Evolutionary conservation across 2,888 invertebrate species (phyloP), one percentile per base, ranked within the genome.

Genomic region (Ectobius pallidus): DNA sequence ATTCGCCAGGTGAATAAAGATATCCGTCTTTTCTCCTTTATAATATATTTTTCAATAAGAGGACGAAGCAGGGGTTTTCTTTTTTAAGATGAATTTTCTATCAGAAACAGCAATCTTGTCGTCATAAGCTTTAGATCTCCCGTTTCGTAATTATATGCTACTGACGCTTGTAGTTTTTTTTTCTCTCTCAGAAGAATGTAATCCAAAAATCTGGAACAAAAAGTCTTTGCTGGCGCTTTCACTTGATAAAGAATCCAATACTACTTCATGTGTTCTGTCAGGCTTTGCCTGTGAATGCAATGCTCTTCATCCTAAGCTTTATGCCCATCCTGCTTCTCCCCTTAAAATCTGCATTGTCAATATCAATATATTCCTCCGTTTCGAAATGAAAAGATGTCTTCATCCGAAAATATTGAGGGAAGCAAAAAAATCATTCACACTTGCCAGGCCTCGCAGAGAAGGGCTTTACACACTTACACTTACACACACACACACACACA

Each of bases 361-460:
- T 30, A 58, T 58, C 58, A 30, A 58, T 58, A 58, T 58, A 58
- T 58, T 25, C 16, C 58, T 30, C 58, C 58, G 58, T 58, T 58
- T 58, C 32, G 27, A 30, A n/a, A 58, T 58, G 58, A 58, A 58
- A 58, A 58, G 58, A 30, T n/a, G 32, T 58, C 58, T 58, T 58
- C 58, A 58, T 58, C 58, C 32, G 58, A 30, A 58, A 58, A 58
- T 58, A 58, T 30, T 58, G n/a, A 58, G 58, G 58, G 58, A 30
- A 52, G 52, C 52, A 22, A 52, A 52, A 58, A 25, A 25, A 30
- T 58, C 58, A 30, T 58, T 58, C 58, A 58, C 30, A 30, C 30
- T 58, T 30, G 16, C 27, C 27, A 25, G 58, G 32, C 25, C 16
- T n/a, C 58, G 58, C n/a, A 11, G 2, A 0, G n/a, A 20, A 58